Evolutionary conservation across 2,797 vertebrate species (phyloP).

Genomic region (Pteronotus mesoamericanus): DNA sequence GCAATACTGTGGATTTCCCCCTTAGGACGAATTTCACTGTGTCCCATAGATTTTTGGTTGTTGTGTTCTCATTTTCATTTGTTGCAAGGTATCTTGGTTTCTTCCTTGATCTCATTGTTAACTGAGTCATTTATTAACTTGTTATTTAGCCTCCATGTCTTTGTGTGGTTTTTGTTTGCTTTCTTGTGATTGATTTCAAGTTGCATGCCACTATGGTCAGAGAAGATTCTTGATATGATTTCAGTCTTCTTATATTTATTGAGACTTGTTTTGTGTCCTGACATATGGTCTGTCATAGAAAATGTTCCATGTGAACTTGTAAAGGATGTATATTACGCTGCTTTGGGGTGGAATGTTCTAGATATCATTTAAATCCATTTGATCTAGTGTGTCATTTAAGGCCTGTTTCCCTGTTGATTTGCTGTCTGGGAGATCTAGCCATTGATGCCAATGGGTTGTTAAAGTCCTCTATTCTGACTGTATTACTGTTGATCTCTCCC

Average conservation of each 20-base stretch:
- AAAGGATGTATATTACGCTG: neutral
- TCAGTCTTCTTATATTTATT: neutral
- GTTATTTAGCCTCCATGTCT: neutral
- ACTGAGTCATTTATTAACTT: neutral
- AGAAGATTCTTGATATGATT: neutral
- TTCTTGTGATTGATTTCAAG: neutral
- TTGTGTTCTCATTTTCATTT: neutral
- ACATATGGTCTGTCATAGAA: neutral
- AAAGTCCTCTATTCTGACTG: too few relatives aligned
- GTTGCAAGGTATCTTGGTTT: neutral
- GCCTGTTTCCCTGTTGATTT: neutral
- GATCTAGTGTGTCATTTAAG: neutral
- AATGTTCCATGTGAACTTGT: neutral
- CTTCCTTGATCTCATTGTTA: neutral
- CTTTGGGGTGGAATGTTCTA: neutral
- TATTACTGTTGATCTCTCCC: neutral
- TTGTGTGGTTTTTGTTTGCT: neutral
- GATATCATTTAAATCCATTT: neutral
- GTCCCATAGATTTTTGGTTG: neutral
- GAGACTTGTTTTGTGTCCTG: neutral
- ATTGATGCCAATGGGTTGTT: too few relatives aligned
- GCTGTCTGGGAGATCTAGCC: too few relatives aligned
- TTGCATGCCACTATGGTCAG: neutral
- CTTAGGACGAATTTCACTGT: neutral
- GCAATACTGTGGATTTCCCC: neutral